Base-by-base conservation (phyloP, 2,113 vertebrate genomes). In the Chlamydotis undulata region DNA sequence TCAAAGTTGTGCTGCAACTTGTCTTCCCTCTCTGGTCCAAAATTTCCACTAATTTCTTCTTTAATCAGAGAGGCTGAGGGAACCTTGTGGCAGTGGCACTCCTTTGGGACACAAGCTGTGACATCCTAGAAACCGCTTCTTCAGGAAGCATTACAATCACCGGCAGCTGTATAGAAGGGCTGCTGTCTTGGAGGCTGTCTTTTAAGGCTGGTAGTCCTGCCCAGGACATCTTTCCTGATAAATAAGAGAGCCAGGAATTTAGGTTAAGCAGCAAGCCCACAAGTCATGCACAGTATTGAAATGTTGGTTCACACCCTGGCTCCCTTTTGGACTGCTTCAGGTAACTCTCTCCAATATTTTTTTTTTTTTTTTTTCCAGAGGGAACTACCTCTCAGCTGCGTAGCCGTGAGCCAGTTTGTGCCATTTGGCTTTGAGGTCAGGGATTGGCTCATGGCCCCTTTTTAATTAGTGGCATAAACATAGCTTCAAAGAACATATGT, bases 401-500 rank as follows among this genome's bases (percentile, higher is more conserved):
- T 17, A 75, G 39, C 14, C 73, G 49, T 24, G 33, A 96, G 35
- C 43, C 39, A 75, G 47, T 56, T 81, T 84, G 52, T 84, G 61
- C 49, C 49, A 68, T 52, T 52, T 83, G 56, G 86, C 83, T 94
- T 75, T 56, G 26, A 94, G 77, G 60, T 60, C 69, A 56, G 43
- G 60, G 29, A n/a, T 22, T 92, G 93, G 89, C 89, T 89, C 64
- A 45, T 5, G 10, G 77, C 52, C 68, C 17, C 10, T 81, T 88
- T 95, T 83, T 78, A 93, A 91, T 89, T 81, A 91, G 68, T 53
- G 79, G 80, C 74, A 60, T 53, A 89, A 92, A 91, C 24, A n/a
- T 4, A 22, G 37, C 69, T 95, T 96, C 83, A 92, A 87, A 96
- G 83, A 89, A 56, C 80, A 53, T 83, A 70, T 37, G 81, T 95